Evolutionary conservation across 1,140 invertebrate genomes (phyloP).

Genomic region (Colletes latitarsis): DNA sequence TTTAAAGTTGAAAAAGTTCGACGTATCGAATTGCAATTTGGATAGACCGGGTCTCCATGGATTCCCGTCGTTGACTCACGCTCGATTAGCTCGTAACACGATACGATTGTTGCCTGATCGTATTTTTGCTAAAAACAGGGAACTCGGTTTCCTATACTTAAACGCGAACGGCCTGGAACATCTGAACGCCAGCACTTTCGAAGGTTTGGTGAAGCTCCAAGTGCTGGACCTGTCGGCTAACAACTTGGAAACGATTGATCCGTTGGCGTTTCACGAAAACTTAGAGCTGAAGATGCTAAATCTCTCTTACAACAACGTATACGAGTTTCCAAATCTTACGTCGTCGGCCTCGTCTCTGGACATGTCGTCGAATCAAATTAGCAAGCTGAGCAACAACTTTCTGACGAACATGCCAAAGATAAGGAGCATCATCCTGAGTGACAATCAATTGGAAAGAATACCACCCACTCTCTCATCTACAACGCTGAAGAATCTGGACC

Average conservation of each 20-base stretch:
- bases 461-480: slow-evolving; percentile 60
- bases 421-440: slow-evolving; percentile 81
- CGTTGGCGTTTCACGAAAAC: slow-evolving; percentile 82
- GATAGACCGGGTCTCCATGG: slow-evolving; percentile 83
- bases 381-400: slow-evolving; percentile 80
- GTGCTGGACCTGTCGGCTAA: slow-evolving; percentile 85
- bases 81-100: slow-evolving; percentile 83
- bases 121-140: slow-evolving; percentile 83
- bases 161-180: slow-evolving; percentile 84
- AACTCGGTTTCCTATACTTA: slow-evolving; percentile 83
- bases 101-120: slow-evolving; percentile 81
- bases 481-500: slow-evolving; percentile 63
- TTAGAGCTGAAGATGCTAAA: slow-evolving; percentile 83
- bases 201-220: slow-evolving; percentile 79
- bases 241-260: slow-evolving; percentile 81
- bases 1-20: slow-evolving; percentile 80
- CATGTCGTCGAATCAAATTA: slow-evolving; percentile 85
- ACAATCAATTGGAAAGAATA: slow-evolving; percentile 70
- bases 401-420: slow-evolving; percentile 82
- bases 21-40: slow-evolving; percentile 85
- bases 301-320: slow-evolving; percentile 84
- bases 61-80: slow-evolving; percentile 83
- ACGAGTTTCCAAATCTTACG: slow-evolving; percentile 64
- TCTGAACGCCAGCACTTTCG: slow-evolving; percentile 77
- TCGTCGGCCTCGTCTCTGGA: slow-evolving; percentile 77